phyloP scores from a whole-genome alignment of 2,797 vertebrate species.

The Melanotaenia parkinsoni region DNA sequence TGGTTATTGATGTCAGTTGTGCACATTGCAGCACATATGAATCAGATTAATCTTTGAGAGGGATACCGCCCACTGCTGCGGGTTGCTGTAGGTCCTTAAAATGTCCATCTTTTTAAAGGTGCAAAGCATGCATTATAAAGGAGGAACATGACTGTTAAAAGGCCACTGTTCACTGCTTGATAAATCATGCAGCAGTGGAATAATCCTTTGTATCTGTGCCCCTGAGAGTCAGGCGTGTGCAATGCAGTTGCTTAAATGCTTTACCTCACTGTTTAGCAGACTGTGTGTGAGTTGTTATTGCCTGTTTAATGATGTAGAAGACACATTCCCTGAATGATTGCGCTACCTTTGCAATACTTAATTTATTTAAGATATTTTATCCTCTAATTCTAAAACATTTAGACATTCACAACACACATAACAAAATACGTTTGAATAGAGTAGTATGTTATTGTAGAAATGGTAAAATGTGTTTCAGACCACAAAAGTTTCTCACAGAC shows the following conservation, averaged over 20 bases:
- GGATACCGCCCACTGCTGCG: constrained; percentile 17
- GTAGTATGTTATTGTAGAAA: constrained; percentile 28
- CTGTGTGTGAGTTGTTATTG: constrained; percentile 33
- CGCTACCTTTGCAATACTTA: constrained; percentile 8
- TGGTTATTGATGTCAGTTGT: constrained; percentile 56
- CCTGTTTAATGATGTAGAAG: constrained; percentile 39
- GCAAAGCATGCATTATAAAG: constrained; percentile 64
- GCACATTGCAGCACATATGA: constrained; percentile 51
- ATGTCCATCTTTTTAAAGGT: constrained; percentile 46
- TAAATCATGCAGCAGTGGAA: constrained; percentile 73
- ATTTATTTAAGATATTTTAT: constrained; percentile 23
- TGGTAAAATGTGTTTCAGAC: constrained; percentile 20
- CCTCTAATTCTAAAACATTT: constrained; percentile 24
- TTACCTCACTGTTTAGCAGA: constrained; percentile 23
- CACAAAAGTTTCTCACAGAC: constrained; percentile 39
- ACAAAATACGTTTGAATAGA: constrained; percentile 26
- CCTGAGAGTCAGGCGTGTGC: constrained; percentile 18
- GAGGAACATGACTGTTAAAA: constrained; percentile 69
- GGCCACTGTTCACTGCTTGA: constrained; percentile 52
- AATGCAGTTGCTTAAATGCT: constrained; percentile 29
- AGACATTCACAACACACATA: constrained; percentile 18
- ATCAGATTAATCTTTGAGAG: constrained; percentile 32
- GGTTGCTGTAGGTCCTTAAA: constrained; percentile 35
- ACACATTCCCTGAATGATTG: constrained; percentile 18
- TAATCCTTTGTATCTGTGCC: constrained; percentile 51